Conservation (phyloP, 2,113 vertebrate genomes). For the Mobula hypostoma region DNA sequence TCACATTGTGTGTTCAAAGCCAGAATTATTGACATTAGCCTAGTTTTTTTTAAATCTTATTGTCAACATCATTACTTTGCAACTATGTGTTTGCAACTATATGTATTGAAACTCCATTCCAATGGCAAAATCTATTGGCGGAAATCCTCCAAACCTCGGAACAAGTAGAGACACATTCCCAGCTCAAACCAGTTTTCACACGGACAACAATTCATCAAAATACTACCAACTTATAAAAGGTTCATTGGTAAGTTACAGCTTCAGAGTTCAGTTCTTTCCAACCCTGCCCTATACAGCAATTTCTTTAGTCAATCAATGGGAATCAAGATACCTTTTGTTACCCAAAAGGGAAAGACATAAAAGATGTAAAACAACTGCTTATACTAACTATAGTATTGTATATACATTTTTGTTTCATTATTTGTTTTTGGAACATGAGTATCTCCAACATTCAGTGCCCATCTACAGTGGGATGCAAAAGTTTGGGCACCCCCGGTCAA, state of each 20-base stretch:
- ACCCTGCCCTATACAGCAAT: neutral
- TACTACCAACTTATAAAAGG: neutral
- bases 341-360: neutral
- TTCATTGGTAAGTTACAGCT: neutral
- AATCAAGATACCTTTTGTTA: neutral
- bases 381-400: neutral
- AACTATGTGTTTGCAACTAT: neutral
- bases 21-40: neutral
- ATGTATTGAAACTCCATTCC: neutral
- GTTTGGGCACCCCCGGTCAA: too few species aligned
- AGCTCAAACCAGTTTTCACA: neutral
- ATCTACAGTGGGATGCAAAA: too few species aligned
- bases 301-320: neutral
- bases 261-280: neutral
- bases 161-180: too few species aligned
- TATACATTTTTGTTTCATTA: too few species aligned
- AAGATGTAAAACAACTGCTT: neutral
- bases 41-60: neutral
- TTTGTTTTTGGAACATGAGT: too few species aligned
- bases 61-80: neutral
- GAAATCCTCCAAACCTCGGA: neutral
- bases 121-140: neutral
- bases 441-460: too few species aligned
- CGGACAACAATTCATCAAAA: neutral
- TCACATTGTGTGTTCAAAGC: neutral